Evolutionary conservation across 1,140 invertebrate genomes (phyloP), one percentile per base, ranked within the genome.

Genomic region (roundworm (Caenorhabditis elegans)): DNA sequence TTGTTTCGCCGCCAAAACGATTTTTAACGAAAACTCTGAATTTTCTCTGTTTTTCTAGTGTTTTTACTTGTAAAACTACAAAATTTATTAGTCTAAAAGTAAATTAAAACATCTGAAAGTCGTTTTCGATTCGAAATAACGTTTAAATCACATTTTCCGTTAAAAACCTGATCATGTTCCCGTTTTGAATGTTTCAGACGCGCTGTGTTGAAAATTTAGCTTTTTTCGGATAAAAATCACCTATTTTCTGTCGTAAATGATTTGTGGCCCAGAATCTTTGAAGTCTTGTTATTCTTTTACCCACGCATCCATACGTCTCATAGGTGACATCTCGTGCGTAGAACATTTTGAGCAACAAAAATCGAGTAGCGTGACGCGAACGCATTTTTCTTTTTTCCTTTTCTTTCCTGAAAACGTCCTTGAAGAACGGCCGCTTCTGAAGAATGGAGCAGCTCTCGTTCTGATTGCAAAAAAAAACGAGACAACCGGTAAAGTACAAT

Each of bases 351-450:
- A 70, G 60, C 60, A 43, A 70, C 43, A 70, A 70, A 70, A 70
- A 70, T 70, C 60, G 60, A 70, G 60, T 70, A 70, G 60, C 60
- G 60, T 70, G 60, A 70, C 60, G 60, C 60, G 60, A 70, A 70
- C 60, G 34, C 34, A 70, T 70, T 70, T 34, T 70, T 28, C 19
- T 70, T 22, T 19, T 70, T 34, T 70, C 53, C 19, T 70, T 22
- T 19, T 70, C n/a, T 31, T 19, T 39, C 60, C 60, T 39, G 60
- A 39, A 70, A 28, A 60, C 60, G 60, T 70, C 60, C 60, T 70
- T 70, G 60, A 39, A 70, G 34, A 34, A 17, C 34, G 5, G 22
- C 60, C 43, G 60, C 28, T 70, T 70, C 19, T n/a, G n/a, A n/a
- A n/a, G n/a, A 70, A 70, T 22, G 34, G 60, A 39, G 60, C 60